Conservation (phyloP, 2,888 invertebrate species). For the Stramonita haemastoma region DNA sequence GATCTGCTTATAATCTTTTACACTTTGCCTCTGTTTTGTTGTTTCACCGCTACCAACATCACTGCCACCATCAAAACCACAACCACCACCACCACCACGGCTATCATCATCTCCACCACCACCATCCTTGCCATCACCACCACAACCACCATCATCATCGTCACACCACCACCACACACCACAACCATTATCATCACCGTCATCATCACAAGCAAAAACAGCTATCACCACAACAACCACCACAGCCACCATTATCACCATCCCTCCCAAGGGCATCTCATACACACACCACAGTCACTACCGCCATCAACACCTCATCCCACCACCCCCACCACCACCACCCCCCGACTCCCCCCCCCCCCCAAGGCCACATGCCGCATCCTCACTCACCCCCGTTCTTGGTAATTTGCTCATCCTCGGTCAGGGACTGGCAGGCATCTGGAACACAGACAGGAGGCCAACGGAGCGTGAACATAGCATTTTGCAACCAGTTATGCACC, state of each 20-base stretch:
- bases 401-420: conserved; percentile 68
- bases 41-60: no score
- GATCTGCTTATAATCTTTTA: no score
- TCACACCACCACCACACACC: neutral
- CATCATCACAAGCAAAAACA: no score
- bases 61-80: no score
- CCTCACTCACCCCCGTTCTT: conserved; percentile 62
- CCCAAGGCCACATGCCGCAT: neutral
- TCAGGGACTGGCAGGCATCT: conserved; percentile 64
- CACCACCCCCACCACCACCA: neutral
- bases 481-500: neutral
- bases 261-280: neutral
- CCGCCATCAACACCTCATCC: neutral
- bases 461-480: neutral
- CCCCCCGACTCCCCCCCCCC: neutral
- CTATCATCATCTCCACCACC: no score
- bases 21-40: no score
- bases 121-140: no score
- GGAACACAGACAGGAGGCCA: conserved; percentile 37
- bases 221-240: neutral
- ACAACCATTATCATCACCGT: neutral
- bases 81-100: no score
- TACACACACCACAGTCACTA: neutral
- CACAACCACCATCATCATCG: no score
- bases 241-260: neutral